Percentiles rank a stretch among this genome's conserved stretches.
phyloP scores from a whole-genome alignment of 2,797 vertebrate genomes.

The Poecilia picta region DNA sequence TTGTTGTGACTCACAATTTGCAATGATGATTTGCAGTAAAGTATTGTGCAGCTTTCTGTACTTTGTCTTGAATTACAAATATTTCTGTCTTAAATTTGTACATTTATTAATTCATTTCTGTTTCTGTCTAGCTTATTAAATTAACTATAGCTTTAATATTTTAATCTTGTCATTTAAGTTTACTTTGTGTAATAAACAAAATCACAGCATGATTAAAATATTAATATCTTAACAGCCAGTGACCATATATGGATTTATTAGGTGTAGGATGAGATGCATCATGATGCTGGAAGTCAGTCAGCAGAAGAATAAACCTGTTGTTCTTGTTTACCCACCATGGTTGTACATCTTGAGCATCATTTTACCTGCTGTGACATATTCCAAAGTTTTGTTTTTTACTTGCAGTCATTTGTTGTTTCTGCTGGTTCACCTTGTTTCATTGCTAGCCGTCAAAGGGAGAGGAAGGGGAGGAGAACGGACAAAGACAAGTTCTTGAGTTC shows the following conservation, averaged over 20 bases:
- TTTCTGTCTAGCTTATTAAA: not conserved
- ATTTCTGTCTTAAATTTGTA: not conserved
- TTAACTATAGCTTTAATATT: not conserved
- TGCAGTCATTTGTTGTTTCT: conserved; percentile 17
- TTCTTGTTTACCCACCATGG: not conserved
- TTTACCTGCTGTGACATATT: conserved; percentile 33
- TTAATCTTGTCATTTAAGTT: not conserved
- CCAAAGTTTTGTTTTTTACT: conserved; percentile 16
- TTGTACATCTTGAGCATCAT: conserved; percentile 12
- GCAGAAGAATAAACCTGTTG: conserved; percentile 20
- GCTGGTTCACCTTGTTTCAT: conserved; percentile 28
- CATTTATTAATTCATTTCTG: not conserved
- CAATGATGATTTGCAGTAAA: too few species aligned
- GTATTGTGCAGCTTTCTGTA: not conserved
- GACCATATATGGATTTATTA: not conserved
- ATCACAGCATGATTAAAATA: not conserved
- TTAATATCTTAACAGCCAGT: not conserved
- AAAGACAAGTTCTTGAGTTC: conserved; percentile 22
- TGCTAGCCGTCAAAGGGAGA: conserved; percentile 6
- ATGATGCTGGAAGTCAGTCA: too few species aligned
- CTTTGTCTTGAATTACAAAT: not conserved
- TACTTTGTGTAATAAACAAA: not conserved
- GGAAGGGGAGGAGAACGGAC: conserved; percentile 5
- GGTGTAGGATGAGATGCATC: not conserved
- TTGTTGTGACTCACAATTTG: too few species aligned